These are phyloP conservation scores for Argyresthia albistria DNA, from an alignment of 2,888 invertebrate species.

Conservation along the genomic window DNA sequence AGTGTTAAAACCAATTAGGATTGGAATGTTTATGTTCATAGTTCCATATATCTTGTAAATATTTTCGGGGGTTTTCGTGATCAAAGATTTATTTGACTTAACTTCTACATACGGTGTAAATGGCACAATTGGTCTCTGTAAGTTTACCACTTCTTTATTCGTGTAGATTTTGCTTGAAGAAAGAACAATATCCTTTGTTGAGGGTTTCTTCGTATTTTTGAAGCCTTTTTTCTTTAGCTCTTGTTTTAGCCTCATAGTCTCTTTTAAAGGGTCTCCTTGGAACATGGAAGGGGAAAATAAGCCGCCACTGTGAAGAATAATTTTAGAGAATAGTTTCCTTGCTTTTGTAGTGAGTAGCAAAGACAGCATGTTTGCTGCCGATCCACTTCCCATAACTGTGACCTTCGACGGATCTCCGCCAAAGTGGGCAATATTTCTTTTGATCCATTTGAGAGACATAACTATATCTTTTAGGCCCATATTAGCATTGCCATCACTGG, in stretches of 20 bases:
- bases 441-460: conserved; percentile 55
- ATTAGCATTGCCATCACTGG: conserved; percentile 38
- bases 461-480: conserved; percentile 63
- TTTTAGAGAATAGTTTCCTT: conserved; percentile 44
- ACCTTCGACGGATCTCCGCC: conserved; percentile 46
- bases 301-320: conserved; percentile 57
- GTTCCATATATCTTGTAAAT: conserved; percentile 16
- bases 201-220: conserved; percentile 23
- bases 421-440: conserved; percentile 39
- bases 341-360: conserved; percentile 41
- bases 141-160: conserved; percentile 35
- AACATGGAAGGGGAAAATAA: conserved; percentile 49
- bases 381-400: conserved; percentile 51
- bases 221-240: neutral
- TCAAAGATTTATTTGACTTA: conserved; percentile 28
- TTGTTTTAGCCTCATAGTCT: neutral
- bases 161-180: conserved; percentile 41
- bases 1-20: conserved; percentile 63
- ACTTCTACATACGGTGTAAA: conserved; percentile 45
- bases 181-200: conserved; percentile 32
- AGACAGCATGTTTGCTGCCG: conserved; percentile 46
- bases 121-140: conserved; percentile 47
- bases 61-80: conserved; percentile 24
- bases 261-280: conserved; percentile 28
- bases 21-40: conserved; percentile 28